phyloP scores from a whole-genome alignment of 2,113 vertebrate species.

The Crotalus horridus region DNA sequence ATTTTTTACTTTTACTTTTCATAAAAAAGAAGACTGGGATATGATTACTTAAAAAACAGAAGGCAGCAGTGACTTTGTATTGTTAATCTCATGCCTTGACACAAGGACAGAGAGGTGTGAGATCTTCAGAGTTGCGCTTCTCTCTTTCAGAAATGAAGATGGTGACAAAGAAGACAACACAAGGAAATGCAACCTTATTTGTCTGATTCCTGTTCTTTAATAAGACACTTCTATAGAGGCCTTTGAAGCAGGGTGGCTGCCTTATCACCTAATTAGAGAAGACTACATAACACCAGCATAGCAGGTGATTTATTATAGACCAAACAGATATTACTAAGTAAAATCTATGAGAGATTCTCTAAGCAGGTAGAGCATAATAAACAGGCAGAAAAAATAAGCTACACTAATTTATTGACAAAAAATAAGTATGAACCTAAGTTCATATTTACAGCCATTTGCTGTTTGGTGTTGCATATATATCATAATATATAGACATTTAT shows the following conservation, averaged over 20 bases:
- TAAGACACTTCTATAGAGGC: conserved; percentile 50
- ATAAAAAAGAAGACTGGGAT: conserved; percentile 18
- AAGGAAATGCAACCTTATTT: conserved; percentile 57
- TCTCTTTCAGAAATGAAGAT: conserved; percentile 38
- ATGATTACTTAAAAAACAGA: not conserved
- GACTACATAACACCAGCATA: conserved; percentile 27
- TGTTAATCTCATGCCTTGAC: conserved; percentile 30
- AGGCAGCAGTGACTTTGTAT: conserved; percentile 19
- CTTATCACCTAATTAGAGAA: conserved; percentile 59
- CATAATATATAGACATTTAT: not conserved
- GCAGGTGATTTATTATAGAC: not conserved
- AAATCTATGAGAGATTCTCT: not conserved
- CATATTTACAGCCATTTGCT: not conserved
- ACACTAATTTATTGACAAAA: not conserved
- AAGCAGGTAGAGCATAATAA: not conserved
- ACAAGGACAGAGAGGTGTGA: conserved; percentile 57
- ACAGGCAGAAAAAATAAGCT: not conserved
- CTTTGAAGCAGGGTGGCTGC: conserved; percentile 37
- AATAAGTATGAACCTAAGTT: not conserved
- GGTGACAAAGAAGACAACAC: conserved; percentile 32
- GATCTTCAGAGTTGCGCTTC: conserved; percentile 47
- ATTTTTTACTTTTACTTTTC: conserved; percentile 21
- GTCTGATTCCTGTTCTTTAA: conserved; percentile 53
- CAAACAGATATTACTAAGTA: not conserved
- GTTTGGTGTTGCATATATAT: not conserved